Base-by-base conservation (phyloP, 2,797 vertebrate species). In the Hyperoplus immaculatus region DNA sequence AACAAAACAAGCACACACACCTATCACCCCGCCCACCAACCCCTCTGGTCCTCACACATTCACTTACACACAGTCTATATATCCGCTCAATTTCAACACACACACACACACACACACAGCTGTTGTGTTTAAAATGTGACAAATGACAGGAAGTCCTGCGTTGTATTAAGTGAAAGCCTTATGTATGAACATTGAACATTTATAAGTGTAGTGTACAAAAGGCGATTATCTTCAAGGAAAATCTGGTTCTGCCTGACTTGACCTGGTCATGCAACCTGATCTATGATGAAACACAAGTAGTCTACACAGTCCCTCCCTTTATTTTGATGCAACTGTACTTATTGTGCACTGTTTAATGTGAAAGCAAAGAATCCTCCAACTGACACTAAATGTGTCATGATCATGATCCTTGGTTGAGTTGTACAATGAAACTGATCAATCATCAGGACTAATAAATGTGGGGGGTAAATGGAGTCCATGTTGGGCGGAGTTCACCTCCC, bases 21-120 rank as follows among this genome's bases (percentile, higher is more conserved):
- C 12, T 21, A 12, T 55, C 49, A 39, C 11, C 13, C 15, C 5
- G 0, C 56, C 57, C 38, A 38, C 72, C 21, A 54, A 82, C 81
- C 78, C 79, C 50, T 81, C 36, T 41, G 45, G 56, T 65, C 68
- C 70, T 85, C 16, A 81, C 85, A 82, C 70, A 54, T 74, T 66
- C 41, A 65, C 50, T 71, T 56, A 63, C 53, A 45, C 72, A 73
- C 66, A 42, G 8, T 7, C 9, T 51, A n/a, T 62, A 76, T 56
- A 77, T 61, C 47, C 42, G 21, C 57, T 69, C 29, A 12, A 72
- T 15, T 36, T n/a, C 42, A 53, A 61, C 54, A 59, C 39, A 75
- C 10, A 58, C 21, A 45, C 41, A 67, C 42, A 47, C 41, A 39
- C 67, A 69, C 36, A 11, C 39, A 10, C 50, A 36, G 43, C 42